Percentiles rank a stretch among this genome's conserved stretches.
These are phyloP conservation scores for Lutjanus erythropterus DNA, from an alignment of 2,113 vertebrate genomes.

Conservation along the genomic window DNA sequence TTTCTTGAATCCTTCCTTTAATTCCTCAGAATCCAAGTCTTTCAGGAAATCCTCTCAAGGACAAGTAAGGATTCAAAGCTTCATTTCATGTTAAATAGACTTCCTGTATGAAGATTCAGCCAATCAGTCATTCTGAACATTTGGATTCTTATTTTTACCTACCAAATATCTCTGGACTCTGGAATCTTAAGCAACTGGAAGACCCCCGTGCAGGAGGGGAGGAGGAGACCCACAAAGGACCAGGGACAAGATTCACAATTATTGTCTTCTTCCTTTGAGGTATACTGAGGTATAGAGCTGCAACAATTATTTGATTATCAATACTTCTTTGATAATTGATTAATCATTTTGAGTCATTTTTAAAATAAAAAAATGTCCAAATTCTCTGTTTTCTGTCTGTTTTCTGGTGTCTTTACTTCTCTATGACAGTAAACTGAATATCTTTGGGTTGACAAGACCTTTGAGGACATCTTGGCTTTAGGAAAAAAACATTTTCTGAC, in stretches of 20 bases:
- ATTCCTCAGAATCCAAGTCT: neutral
- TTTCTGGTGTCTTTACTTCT: too few species aligned
- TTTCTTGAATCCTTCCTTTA: constrained; percentile 8
- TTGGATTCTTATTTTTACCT: too few species aligned
- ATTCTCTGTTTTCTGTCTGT: too few species aligned
- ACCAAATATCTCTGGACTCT: neutral
- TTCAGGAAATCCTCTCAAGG: neutral
- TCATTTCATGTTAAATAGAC: neutral
- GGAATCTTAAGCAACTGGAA: neutral
- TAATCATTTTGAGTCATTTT: too few species aligned
- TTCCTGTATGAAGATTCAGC: neutral
- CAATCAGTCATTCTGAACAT: too few species aligned
- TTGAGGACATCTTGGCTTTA: too few species aligned
- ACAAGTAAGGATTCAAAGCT: neutral
- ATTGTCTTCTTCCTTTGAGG: neutral
- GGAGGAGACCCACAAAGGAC: neutral
- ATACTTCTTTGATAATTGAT: too few species aligned
- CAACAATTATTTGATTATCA: too few species aligned
- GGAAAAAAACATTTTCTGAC: too few species aligned
- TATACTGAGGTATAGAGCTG: neutral
- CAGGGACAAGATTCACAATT: neutral
- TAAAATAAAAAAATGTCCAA: too few species aligned
- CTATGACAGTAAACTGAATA: too few species aligned
- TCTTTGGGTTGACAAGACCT: too few species aligned
- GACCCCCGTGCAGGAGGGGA: neutral